Evolutionary conservation across 2,888 invertebrate genomes (phyloP), one percentile per base, ranked within the genome.

Genomic region (Tanypteryx hageni): DNA sequence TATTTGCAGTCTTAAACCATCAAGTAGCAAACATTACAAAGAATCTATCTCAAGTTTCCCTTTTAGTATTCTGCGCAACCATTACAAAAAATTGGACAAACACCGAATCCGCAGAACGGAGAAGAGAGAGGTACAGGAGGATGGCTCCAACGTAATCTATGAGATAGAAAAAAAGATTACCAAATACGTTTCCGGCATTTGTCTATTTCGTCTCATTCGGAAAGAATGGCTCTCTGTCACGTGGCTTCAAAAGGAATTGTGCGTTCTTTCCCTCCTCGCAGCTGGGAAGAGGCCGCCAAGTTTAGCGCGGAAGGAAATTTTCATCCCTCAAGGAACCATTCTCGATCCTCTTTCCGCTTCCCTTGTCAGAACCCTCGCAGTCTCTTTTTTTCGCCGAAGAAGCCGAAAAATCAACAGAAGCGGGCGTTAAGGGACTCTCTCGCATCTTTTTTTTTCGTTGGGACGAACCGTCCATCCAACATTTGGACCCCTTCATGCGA

Each of bases 371-470:
- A 89, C 68, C 64, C 44, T 89, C 86, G 31, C 18, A 27, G 58
- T 22, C 58, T 85, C n/a, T 59, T 44, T 64, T 68, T 89, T 89
- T 89, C 64, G 83, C 44, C 64, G 44, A 89, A 89, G 89, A 89
- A 89, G 61, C 89, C 89, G 61, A 89, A 89, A 89, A 89, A 89
- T 89, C 61, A 89, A 89, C 89, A 89, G 89, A 64, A 61, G 89
- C 61, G 64, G 89, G 89, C 64, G 89, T 89, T 89, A n/a, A n/a
- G 56, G 44, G 18, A 27, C 89, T 89, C 68, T 44, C 64, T 64
- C 89, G 13, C 89, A 64, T 59, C 85, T 44, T 44, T 44, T 44
- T 44, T 44, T 44, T 58, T 68, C 64, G 64, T 89, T 44, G 44
- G 14, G 14, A 56, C 16, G 83, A 57, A 22, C 16, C 27, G 61